A percentile compares a stretch with the other conserved stretches of the same genome.
These are phyloP conservation scores for Oophaga pumilio DNA, from an alignment of 2,113 vertebrate genomes.

Conservation along the genomic window DNA sequence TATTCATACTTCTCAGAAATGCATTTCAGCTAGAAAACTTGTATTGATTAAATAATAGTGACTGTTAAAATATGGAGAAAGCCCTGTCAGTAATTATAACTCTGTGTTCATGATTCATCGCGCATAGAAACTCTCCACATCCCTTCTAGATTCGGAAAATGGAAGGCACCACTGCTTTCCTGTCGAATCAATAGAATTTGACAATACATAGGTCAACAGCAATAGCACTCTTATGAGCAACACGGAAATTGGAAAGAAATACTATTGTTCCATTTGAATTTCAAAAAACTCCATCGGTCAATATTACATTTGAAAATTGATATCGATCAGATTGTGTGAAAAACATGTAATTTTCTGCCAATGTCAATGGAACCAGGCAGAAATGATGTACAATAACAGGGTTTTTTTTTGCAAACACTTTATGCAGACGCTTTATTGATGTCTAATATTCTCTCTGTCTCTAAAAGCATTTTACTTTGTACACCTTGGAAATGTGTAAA, in stretches of 20 bases:
- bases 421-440: conserved; percentile 64
- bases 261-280: conserved; percentile 74
- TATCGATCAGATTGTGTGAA: conserved; percentile 65
- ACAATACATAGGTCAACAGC: conserved; percentile 70
- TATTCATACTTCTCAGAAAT: conserved; percentile 52
- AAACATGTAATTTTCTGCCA: conserved; percentile 61
- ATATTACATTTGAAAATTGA: conserved; percentile 76
- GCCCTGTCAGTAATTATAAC: conserved; percentile 44
- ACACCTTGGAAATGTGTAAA: neutral
- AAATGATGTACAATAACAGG: conserved; percentile 64
- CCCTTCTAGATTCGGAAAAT: conserved; percentile 18
- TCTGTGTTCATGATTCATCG: conserved; percentile 24
- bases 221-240: conserved; percentile 67
- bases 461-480: neutral
- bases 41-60: conserved; percentile 40
- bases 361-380: conserved; percentile 60
- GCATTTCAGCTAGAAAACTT: conserved; percentile 27
- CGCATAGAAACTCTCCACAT: neutral
- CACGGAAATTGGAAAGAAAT: conserved; percentile 74
- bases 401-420: conserved; percentile 61
- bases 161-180: conserved; percentile 56
- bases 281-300: conserved; percentile 68
- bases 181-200: conserved; percentile 70
- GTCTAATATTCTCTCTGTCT: neutral
- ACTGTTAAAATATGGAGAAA: conserved; percentile 31